Conservation (phyloP, 2,797 vertebrate genomes). For the Schizopygopsis pylzovi region DNA sequence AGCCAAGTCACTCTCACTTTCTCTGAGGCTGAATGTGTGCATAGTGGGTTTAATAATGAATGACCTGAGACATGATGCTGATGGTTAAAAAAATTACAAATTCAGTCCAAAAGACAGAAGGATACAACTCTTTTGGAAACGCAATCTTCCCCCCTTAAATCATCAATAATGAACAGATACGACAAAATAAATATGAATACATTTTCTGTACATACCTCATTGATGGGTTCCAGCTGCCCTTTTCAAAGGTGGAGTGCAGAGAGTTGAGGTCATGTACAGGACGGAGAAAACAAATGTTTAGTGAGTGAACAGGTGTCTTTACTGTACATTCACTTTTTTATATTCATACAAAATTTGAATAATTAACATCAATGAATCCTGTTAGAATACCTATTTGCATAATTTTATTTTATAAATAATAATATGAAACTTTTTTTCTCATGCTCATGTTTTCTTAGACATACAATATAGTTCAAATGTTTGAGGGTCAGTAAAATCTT, state of each 20-base stretch:
- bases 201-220: slow-evolving; percentile 80
- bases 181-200: background rate
- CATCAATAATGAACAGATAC: background rate
- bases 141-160: background rate
- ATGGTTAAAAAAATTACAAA: background rate
- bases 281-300: slow-evolving; percentile 43
- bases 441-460: background rate
- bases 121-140: background rate
- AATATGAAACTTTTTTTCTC: background rate
- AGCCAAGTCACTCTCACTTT: background rate
- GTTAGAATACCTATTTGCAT: background rate
- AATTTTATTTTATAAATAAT: background rate
- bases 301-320: slow-evolving; percentile 60
- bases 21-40: slow-evolving; percentile 20
- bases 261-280: slow-evolving; percentile 17
- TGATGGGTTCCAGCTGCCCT: slow-evolving; percentile 91
- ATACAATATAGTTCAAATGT: background rate
- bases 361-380: background rate
- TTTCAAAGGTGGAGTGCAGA: slow-evolving; percentile 78
- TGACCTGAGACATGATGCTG: slow-evolving; percentile 16
- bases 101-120: background rate
- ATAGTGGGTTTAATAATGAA: slow-evolving; percentile 36
- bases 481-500: background rate
- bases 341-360: background rate
- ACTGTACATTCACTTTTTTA: background rate